Percentiles rank a stretch among this genome's conserved stretches.
Conservation (phyloP, 1,140 invertebrate species). For the Temnothorax nylanderi region DNA sequence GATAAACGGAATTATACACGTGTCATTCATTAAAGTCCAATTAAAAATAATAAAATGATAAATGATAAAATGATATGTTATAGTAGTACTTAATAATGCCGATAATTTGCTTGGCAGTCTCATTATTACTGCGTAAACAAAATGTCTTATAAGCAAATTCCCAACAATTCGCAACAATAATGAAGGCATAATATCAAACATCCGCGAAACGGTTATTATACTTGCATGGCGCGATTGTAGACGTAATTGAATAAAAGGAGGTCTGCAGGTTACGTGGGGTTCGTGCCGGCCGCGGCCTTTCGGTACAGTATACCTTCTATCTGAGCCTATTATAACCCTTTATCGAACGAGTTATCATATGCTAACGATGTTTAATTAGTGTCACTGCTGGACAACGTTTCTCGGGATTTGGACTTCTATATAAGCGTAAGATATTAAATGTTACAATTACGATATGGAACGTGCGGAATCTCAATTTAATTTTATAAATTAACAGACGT, state of each 20-base stretch:
- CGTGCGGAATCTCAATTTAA: not conserved
- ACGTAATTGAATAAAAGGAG: conserved; percentile 62
- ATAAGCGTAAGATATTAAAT: not conserved
- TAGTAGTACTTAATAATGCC: too few relatives aligned
- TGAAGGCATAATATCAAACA: conserved; percentile 30
- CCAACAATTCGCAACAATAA: not conserved
- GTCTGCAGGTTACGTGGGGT: not conserved
- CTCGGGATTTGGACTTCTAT: conserved; percentile 21
- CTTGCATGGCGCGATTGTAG: not conserved
- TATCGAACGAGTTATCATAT: conserved; percentile 54
- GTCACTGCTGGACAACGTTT: conserved; percentile 30
- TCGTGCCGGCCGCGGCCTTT: not conserved
- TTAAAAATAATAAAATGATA: not conserved
- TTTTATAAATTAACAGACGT: conserved; percentile 8
- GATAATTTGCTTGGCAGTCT: not conserved
- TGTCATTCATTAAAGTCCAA: not conserved
- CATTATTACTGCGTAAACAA: not conserved
- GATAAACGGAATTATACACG: conserved; percentile 27
- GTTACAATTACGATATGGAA: not conserved
- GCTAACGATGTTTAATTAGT: conserved; percentile 65
- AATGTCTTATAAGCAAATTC: not conserved
- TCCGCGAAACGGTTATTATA: conserved; percentile 45
- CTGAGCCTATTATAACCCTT: conserved; percentile 46
- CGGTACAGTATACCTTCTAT: not conserved
- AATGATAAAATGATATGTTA: not conserved